Base-by-base conservation (phyloP, 2,888 invertebrate species). In the Leptogaster cylindrica region DNA sequence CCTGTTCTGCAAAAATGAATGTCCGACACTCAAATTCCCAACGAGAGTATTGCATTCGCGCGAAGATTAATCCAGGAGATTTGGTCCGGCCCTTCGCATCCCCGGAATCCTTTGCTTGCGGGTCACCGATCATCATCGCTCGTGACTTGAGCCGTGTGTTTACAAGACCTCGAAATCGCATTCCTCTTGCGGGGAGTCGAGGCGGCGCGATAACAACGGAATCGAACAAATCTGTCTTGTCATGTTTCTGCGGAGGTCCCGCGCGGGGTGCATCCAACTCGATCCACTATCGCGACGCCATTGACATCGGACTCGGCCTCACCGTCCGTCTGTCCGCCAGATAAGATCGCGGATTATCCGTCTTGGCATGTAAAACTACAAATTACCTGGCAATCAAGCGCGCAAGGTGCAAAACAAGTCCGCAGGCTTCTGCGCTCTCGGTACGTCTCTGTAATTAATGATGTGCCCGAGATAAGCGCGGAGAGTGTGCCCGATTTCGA, bases 261-360 rank as follows among this genome's bases (percentile, higher is more conserved):
- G n/a, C n/a, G 55, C 36, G 36, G 23, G 31, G 33, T 52, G 33
- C 23, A 55, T 31, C n/a, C n/a, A n/a, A n/a, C n/a, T n/a, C n/a
- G 39, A 36, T 18, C 14, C 39, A 39, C n/a, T 55, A 36, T 36
- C 10, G 23, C 3, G 12, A 31, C 23, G 33, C n/a, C 31, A 7
- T 41, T 41, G 41, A 41, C 41, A 41, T 33, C 18, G 52, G 18
- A 33, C 16, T 18, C 27, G 52, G 18, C 44, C 10, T 52, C 18
- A 23, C 23, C 39, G 23, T 20, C 18, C 23, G 52, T 52, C 52
- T 31, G 52, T 16, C 18, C 14, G 20, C 12, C 36, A 33, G 55
- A 55, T 55, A 55, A 55, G 33, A 55, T 55, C 55, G n/a, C n/a
- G 55, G 55, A 55, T 55, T 55, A 55, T 55, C 55, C 55, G 36